Evolutionary conservation across 1,140 invertebrate genomes (phyloP).

Genomic region (Tetramorium simillimum): DNA sequence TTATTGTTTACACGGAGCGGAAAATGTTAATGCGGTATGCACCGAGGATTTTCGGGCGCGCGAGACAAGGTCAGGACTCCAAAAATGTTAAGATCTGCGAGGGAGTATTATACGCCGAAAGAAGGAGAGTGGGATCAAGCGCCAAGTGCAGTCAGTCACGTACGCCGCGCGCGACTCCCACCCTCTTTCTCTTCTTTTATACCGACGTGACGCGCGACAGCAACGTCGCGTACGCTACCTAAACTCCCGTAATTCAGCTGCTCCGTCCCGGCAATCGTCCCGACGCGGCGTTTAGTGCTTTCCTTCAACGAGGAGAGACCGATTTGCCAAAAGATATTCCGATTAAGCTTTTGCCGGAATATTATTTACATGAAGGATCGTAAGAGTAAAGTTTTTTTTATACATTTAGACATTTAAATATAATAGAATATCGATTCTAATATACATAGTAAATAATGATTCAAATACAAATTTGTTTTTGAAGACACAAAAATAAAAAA

Average conservation of each 20-base stretch:
- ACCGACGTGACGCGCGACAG: constrained; percentile 21
- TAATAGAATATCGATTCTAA: no score
- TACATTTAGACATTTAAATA: neutral
- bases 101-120: constrained; percentile 26
- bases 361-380: neutral
- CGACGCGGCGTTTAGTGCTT: neutral
- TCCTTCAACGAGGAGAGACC: neutral
- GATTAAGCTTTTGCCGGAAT: neutral
- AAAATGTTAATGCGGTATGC: neutral
- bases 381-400: neutral
- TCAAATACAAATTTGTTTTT: neutral
- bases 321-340: neutral
- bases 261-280: neutral
- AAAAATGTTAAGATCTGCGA: constrained; percentile 66
- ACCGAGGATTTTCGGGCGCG: neutral
- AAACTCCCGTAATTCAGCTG: neutral
- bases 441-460: neutral
- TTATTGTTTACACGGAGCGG: neutral
- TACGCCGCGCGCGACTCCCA: constrained; percentile 71
- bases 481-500: neutral
- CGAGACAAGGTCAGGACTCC: constrained; percentile 71
- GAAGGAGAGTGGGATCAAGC: constrained; percentile 55
- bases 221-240: neutral
- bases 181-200: constrained; percentile 56
- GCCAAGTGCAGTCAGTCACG: constrained; percentile 79